Evolutionary conservation across 2,797 vertebrate species (phyloP).

Genomic region (Chanos chanos): DNA sequence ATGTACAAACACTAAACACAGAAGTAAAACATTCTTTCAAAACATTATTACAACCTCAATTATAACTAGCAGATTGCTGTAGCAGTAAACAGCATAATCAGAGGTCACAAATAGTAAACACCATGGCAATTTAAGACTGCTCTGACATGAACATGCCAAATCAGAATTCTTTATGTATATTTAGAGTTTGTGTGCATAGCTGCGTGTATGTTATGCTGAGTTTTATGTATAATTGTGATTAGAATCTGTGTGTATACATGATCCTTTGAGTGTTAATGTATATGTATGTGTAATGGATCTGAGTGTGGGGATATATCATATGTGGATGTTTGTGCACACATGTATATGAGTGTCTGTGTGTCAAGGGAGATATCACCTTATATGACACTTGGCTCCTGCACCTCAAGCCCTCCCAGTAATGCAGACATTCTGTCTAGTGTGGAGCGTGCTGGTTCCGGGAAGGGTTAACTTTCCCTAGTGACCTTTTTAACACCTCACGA

Average conservation of each 20-base stretch:
- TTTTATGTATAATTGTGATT: neutral
- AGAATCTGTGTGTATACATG: neutral
- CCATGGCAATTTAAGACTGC: too few species aligned
- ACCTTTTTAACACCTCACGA: slow-evolving; percentile 64
- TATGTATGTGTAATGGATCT: slow-evolving; percentile 1
- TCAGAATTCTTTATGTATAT: slow-evolving; percentile 13
- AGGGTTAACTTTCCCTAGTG: slow-evolving; percentile 37
- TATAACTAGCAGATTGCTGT: too few species aligned
- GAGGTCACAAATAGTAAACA: too few species aligned
- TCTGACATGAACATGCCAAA: slow-evolving; percentile 52
- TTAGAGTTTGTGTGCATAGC: slow-evolving; percentile 1
- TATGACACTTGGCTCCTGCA: slow-evolving; percentile 50
- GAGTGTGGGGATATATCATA: neutral
- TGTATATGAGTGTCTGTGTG: slow-evolving; percentile 5
- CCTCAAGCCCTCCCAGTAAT: slow-evolving; percentile 50
- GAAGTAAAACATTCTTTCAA: too few species aligned
- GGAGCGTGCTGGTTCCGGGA: slow-evolving; percentile 36
- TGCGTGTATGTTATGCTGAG: neutral
- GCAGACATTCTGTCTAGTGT: slow-evolving; percentile 61
- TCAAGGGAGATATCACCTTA: slow-evolving; percentile 22
- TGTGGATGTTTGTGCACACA: slow-evolving; percentile 6
- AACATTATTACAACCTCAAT: too few species aligned
- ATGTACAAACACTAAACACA: too few species aligned
- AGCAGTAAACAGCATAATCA: too few species aligned
- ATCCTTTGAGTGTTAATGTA: neutral